Conservation (phyloP, 2,888 invertebrate species). For the Netelia virgata region DNA sequence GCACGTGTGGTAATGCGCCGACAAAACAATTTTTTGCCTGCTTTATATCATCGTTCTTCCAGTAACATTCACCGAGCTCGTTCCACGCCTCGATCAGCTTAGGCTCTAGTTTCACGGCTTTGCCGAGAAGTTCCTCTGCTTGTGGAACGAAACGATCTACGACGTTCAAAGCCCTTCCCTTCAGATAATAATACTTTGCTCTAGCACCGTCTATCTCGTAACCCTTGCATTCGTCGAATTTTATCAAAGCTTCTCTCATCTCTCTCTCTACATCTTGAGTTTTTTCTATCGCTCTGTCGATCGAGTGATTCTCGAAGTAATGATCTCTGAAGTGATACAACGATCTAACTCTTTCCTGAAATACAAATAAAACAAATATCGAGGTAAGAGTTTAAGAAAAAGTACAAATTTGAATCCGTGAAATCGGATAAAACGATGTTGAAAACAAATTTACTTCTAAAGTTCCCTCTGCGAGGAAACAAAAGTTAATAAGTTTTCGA, state of each 20-base stretch:
- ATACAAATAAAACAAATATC: slow-evolving; percentile 14
- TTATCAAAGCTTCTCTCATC: slow-evolving; percentile 87
- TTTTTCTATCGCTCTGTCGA: slow-evolving; percentile 90
- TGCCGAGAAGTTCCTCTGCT: slow-evolving; percentile 91
- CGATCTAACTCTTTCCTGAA: slow-evolving; percentile 88
- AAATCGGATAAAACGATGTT: background rate
- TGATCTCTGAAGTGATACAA: slow-evolving; percentile 91
- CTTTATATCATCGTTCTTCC: slow-evolving; percentile 93
- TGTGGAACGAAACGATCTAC: slow-evolving; percentile 88
- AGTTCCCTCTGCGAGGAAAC: background rate
- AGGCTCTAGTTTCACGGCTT: slow-evolving; percentile 94
- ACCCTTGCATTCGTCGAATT: slow-evolving; percentile 90
- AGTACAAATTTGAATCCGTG: too few relatives aligned
- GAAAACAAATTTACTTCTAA: slow-evolving; percentile 22
- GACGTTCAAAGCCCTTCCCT: slow-evolving; percentile 92
- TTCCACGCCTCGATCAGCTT: slow-evolving; percentile 94
- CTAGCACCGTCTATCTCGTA: slow-evolving; percentile 84
- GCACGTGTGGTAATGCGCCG: slow-evolving; percentile 90
- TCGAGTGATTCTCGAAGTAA: slow-evolving; percentile 91
- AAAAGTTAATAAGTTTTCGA: background rate
- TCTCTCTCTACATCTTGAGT: slow-evolving; percentile 88
- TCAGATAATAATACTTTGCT: slow-evolving; percentile 89
- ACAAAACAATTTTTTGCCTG: slow-evolving; percentile 94
- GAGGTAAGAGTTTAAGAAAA: background rate
- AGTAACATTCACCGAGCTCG: slow-evolving; percentile 94